These are phyloP conservation scores for Drosophila heteroneura DNA, from an alignment of 2,888 invertebrate genomes.

Conservation along the genomic window DNA sequence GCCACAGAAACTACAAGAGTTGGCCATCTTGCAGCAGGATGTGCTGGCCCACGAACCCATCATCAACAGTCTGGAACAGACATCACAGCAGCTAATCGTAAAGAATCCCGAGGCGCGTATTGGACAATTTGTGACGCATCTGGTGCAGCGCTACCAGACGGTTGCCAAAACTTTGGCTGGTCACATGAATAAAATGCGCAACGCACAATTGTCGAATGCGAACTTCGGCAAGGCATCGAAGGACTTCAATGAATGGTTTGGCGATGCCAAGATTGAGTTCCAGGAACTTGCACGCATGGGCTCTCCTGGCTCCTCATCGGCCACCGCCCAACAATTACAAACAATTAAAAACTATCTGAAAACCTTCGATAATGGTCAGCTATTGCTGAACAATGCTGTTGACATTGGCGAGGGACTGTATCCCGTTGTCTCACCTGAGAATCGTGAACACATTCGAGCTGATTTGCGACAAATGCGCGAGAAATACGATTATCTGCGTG, in stretches of 20 bases:
- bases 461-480: constrained; percentile 93
- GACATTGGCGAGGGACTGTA: constrained; percentile 96
- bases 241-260: constrained; percentile 92
- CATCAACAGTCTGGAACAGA: constrained; percentile 88
- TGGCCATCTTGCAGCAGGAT: constrained; percentile 88
- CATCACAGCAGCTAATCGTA: constrained; percentile 90
- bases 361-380: constrained; percentile 92
- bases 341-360: constrained; percentile 88
- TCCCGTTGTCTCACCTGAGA: constrained; percentile 93
- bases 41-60: constrained; percentile 89
- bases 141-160: constrained; percentile 91
- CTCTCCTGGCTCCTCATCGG: constrained; percentile 90
- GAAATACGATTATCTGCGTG: constrained; percentile 93
- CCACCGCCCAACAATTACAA: constrained; percentile 90
- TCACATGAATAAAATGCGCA: constrained; percentile 90
- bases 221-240: constrained; percentile 90
- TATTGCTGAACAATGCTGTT: constrained; percentile 91
- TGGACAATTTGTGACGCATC: constrained; percentile 92
- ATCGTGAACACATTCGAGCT: constrained; percentile 93
- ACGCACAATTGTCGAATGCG: constrained; percentile 89
- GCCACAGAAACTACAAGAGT: constrained; percentile 89
- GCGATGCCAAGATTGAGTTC: constrained; percentile 91
- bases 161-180: constrained; percentile 90
- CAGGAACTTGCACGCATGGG: constrained; percentile 90
- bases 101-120: constrained; percentile 94